Percentiles rank a stretch among this genome's conserved stretches.
Evolutionary conservation across 2,888 invertebrate genomes (phyloP).

Genomic region (Resseliella maxima): DNA sequence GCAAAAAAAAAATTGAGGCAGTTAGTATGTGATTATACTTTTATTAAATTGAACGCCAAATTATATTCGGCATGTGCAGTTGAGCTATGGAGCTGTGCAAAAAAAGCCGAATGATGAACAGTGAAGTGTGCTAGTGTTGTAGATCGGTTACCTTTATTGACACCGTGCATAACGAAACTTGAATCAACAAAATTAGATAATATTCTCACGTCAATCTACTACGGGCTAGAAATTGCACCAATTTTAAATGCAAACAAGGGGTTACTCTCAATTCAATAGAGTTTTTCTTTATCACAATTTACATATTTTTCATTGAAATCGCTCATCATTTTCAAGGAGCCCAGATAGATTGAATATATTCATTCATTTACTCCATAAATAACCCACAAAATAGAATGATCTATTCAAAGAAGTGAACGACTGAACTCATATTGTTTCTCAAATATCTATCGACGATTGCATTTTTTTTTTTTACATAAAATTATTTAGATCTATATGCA

Average conservation of each 20-base stretch:
- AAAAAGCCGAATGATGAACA: background rate
- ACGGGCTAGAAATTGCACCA: background rate
- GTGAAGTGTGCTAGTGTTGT: background rate
- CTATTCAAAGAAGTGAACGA: too few species aligned
- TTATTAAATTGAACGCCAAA: conserved; percentile 35
- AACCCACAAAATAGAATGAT: too few species aligned
- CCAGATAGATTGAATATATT: too few species aligned
- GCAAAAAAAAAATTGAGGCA: background rate
- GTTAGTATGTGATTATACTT: conserved; percentile 8
- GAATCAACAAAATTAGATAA: background rate
- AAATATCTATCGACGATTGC: too few species aligned
- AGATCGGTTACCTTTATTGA: background rate
- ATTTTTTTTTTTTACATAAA: too few species aligned
- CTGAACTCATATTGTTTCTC: too few species aligned
- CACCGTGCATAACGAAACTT: background rate
- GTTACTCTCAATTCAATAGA: background rate
- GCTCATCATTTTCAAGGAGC: too few species aligned
- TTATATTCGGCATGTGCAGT: background rate
- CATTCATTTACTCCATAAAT: too few species aligned
- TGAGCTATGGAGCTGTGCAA: background rate
- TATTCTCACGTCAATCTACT: background rate
- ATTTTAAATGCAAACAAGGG: background rate
- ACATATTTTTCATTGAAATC: too few species aligned
- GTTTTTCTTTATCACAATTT: background rate
- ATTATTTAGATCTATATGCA: too few species aligned